These are phyloP conservation scores for Nothobranchius furzeri DNA, from an alignment of 2,113 vertebrate species.

Conservation along the genomic window DNA sequence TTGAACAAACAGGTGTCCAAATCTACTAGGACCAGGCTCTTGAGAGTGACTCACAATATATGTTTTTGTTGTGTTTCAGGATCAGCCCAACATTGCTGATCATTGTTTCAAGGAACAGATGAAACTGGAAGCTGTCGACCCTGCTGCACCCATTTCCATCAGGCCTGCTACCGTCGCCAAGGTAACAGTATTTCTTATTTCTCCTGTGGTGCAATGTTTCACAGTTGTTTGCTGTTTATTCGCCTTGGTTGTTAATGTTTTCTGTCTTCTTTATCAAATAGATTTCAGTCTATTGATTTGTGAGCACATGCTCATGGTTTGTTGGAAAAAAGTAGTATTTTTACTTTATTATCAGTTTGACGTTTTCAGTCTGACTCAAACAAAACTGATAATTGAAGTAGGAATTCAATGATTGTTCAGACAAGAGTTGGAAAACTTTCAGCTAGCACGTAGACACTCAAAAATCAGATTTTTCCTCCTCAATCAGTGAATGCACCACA, in stretches of 20 bases:
- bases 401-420: not conserved
- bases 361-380: not conserved
- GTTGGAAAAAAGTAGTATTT: too few species aligned
- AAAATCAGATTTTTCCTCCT: not conserved
- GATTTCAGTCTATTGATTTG: not conserved
- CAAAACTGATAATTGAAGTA: not conserved
- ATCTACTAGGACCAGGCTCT: slow-evolving; percentile 8
- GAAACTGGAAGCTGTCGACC: slow-evolving; percentile 96
- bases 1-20: not conserved
- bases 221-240: slow-evolving; percentile 9
- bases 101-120: slow-evolving; percentile 92
- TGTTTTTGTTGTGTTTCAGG: slow-evolving; percentile 78
- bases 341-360: too few species aligned
- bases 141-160: slow-evolving; percentile 88
- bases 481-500: not conserved
- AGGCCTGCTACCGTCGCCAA: slow-evolving; percentile 91
- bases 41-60: slow-evolving; percentile 8
- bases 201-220: slow-evolving; percentile 17
- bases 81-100: slow-evolving; percentile 82
- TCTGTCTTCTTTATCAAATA: not conserved
- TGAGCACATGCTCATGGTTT: not conserved
- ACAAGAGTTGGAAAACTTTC: not conserved
- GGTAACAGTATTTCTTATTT: slow-evolving; percentile 77
- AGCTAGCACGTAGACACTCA: not conserved
- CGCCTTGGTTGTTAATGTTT: not conserved